A percentile compares a stretch with the other conserved stretches of the same genome.
Conservation (phyloP, 2,888 invertebrate genomes). For the Cosmopolites sordidus region DNA sequence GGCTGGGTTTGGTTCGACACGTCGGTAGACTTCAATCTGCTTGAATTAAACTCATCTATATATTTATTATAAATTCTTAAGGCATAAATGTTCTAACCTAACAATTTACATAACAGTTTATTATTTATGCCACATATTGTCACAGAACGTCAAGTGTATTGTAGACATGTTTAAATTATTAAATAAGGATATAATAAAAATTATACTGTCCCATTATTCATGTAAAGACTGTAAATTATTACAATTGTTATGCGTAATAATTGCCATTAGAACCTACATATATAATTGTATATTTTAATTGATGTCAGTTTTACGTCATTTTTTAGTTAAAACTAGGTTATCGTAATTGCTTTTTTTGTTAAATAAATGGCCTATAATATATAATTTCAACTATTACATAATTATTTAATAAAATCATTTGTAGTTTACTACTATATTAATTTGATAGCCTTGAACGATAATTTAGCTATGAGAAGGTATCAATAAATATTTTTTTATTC, state of each 20-base stretch:
- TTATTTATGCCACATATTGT: slow-evolving; percentile 14
- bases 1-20: too few relatives aligned
- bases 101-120: slow-evolving; percentile 10
- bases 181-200: slow-evolving; percentile 14
- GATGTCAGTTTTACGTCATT: slow-evolving; percentile 6
- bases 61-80: slow-evolving; percentile 4
- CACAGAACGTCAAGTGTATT: slow-evolving; percentile 15
- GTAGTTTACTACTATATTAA: too few relatives aligned
- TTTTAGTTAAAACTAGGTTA: slow-evolving; percentile 3
- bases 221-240: slow-evolving; percentile 9
- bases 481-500: too few relatives aligned
- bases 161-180: slow-evolving; percentile 15
- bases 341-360: too few relatives aligned
- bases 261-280: neutral
- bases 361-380: too few relatives aligned
- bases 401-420: too few relatives aligned
- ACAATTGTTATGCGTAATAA: neutral
- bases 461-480: too few relatives aligned
- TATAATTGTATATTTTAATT: slow-evolving; percentile 2
- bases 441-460: too few relatives aligned
- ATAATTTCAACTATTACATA: too few relatives aligned
- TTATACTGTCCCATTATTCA: slow-evolving; percentile 12
- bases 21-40: too few relatives aligned
- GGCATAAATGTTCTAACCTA: slow-evolving; percentile 1
- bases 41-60: too few relatives aligned